Conservation (phyloP, 2,888 invertebrate species). For the Cerastis leucographa region DNA sequence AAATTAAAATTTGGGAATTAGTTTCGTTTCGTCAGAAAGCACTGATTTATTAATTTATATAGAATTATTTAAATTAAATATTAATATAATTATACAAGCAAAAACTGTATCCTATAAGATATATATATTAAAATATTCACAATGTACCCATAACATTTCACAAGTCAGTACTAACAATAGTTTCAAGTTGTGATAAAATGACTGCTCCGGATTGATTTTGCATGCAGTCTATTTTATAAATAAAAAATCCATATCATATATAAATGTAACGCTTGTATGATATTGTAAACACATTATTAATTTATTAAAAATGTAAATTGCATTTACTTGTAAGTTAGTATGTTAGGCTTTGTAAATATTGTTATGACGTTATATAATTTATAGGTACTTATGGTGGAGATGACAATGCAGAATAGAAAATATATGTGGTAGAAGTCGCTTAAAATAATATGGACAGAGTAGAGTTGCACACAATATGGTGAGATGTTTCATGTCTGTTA, state of each 20-base stretch:
- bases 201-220: slow-evolving; percentile 82
- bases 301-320: slow-evolving; percentile 90
- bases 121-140: slow-evolving; percentile 41
- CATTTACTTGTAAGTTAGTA: slow-evolving; percentile 89
- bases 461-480: slow-evolving; percentile 83
- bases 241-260: slow-evolving; percentile 89
- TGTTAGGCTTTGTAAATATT: slow-evolving; percentile 90
- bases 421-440: slow-evolving; percentile 86
- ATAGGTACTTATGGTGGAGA: slow-evolving; percentile 87
- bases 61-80: slow-evolving; percentile 45
- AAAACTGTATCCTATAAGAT: slow-evolving; percentile 47
- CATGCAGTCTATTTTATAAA: slow-evolving; percentile 85
- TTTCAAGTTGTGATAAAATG: slow-evolving; percentile 77
- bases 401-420: slow-evolving; percentile 83
- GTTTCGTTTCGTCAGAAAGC: slow-evolving; percentile 58
- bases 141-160: slow-evolving; percentile 45
- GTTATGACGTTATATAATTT: slow-evolving; percentile 91
- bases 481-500: slow-evolving; percentile 82
- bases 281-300: slow-evolving; percentile 89
- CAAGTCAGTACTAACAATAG: slow-evolving; percentile 55
- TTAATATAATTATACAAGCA: slow-evolving; percentile 37
- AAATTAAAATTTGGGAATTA: slow-evolving; percentile 47
- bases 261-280: slow-evolving; percentile 89
- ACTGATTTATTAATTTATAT: slow-evolving; percentile 64
- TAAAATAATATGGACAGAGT: slow-evolving; percentile 82